Evolutionary conservation across 2,113 vertebrate genomes (phyloP).

Genomic region (Oncorhynchus clarkii): DNA sequence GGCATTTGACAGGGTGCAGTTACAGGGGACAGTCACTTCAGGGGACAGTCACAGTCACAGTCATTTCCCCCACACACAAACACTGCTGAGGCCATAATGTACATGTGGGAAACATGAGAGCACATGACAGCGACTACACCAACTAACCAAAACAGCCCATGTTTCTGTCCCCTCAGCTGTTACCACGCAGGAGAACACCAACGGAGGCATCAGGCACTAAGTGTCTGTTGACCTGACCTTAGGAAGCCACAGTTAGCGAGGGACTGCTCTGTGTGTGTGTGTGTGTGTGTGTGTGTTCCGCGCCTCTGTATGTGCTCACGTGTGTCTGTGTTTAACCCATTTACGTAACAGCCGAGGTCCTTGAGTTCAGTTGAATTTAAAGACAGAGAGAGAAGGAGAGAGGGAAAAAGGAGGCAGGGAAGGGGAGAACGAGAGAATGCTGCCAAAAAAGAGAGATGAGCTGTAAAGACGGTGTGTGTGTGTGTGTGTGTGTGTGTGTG

Average conservation of each 20-base stretch:
- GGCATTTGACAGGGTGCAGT: too few relatives aligned
- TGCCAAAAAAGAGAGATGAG: constrained; percentile 40
- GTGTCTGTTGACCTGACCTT: constrained; percentile 67
- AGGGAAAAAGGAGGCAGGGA: constrained; percentile 37
- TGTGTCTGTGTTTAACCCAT: constrained; percentile 65
- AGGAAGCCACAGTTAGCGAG: constrained; percentile 2
- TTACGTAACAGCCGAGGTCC: constrained; percentile 64
- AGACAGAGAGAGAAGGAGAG: constrained; percentile 43
- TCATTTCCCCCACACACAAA: neutral
- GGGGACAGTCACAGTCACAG: neutral
- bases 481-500: constrained; percentile 12
- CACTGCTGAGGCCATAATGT: constrained; percentile 22
- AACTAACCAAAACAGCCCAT: constrained; percentile 14
- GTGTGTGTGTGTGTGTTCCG: constrained; percentile 23
- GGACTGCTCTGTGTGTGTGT: neutral
- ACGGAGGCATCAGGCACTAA: constrained; percentile 50
- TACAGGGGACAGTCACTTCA: too few relatives aligned
- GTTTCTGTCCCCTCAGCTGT: constrained; percentile 44
- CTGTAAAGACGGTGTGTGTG: constrained; percentile 32
- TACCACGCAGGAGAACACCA: constrained; percentile 52
- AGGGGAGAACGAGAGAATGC: constrained; percentile 35
- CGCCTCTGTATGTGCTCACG: constrained; percentile 53
- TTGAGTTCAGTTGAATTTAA: constrained; percentile 66
- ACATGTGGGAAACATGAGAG: constrained; percentile 41
- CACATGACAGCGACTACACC: constrained; percentile 36